Percentiles rank a stretch among this genome's conserved stretches.
phyloP scores from a whole-genome alignment of 2,113 vertebrate genomes.

The Tachuris rubrigastra region DNA sequence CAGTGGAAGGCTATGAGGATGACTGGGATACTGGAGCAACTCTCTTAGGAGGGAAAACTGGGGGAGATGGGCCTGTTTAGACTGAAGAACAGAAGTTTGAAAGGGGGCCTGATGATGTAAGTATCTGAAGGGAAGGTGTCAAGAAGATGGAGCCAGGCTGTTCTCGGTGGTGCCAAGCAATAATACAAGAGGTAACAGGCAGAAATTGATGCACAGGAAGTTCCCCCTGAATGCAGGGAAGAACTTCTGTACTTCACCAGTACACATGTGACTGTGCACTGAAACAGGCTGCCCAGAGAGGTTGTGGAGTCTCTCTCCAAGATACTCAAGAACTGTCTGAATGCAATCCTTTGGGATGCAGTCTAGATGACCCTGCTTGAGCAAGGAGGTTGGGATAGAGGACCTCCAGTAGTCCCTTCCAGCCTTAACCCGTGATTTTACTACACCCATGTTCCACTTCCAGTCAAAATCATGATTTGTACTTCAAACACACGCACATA shows the following conservation, averaged over 20 bases:
- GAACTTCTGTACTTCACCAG: background rate
- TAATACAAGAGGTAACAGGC: background rate
- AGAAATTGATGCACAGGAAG: background rate
- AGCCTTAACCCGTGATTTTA: background rate
- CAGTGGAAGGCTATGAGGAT: background rate
- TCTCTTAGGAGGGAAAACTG: rapidly evolving
- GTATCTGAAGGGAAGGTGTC: background rate
- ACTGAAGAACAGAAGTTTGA: background rate
- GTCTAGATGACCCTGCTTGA: background rate
- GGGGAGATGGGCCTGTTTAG: background rate
- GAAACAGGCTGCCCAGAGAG: background rate
- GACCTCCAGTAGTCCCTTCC: background rate
- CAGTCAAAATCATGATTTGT: background rate
- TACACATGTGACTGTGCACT: background rate
- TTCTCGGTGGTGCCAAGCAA: background rate
- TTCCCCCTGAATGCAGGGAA: background rate
- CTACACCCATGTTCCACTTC: background rate
- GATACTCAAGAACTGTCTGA: background rate
- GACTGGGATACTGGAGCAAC: background rate
- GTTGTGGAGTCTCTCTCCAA: background rate
- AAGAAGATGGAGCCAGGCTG: background rate
- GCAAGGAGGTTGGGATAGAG: background rate
- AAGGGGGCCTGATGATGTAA: background rate
- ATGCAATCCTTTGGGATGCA: background rate
- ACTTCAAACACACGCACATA: background rate